Conservation (phyloP, 2,113 vertebrate genomes). For the Ariopsis seemanni region DNA sequence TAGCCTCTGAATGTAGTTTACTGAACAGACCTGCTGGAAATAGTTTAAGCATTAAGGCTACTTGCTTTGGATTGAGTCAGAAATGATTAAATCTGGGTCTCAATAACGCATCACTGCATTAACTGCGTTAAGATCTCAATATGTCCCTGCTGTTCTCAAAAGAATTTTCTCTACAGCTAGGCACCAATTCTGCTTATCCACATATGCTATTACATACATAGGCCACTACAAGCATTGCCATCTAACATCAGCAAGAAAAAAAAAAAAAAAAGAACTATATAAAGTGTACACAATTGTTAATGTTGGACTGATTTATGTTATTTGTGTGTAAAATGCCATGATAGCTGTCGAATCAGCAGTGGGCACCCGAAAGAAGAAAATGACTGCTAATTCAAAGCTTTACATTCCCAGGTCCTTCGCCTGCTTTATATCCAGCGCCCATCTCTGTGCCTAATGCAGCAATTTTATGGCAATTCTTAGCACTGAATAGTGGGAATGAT, state of each 20-base stretch:
- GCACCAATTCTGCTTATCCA: neutral
- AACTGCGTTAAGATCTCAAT: neutral
- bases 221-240: neutral
- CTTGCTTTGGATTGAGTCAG: neutral
- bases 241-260: neutral
- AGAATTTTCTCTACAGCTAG: neutral
- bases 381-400: constrained; percentile 68
- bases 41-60: constrained; percentile 6
- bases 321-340: constrained; percentile 39
- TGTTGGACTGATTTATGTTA: constrained; percentile 15
- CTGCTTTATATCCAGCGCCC: constrained; percentile 66
- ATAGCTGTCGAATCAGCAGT: constrained; percentile 39
- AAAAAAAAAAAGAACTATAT: neutral
- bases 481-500: constrained; percentile 70
- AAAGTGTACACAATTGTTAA: constrained; percentile 4
- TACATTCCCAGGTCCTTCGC: constrained; percentile 58
- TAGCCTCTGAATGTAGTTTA: neutral
- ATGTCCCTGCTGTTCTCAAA: neutral
- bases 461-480: constrained; percentile 73
- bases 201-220: neutral
- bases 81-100: neutral
- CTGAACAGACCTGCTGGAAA: neutral
- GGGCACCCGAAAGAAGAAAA: constrained; percentile 46
- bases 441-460: constrained; percentile 69
- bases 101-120: neutral